A percentile compares a stretch with the other conserved stretches of the same genome.
phyloP scores from a whole-genome alignment of 2,888 invertebrate genomes.

The Aphidoletes aphidimyza region DNA sequence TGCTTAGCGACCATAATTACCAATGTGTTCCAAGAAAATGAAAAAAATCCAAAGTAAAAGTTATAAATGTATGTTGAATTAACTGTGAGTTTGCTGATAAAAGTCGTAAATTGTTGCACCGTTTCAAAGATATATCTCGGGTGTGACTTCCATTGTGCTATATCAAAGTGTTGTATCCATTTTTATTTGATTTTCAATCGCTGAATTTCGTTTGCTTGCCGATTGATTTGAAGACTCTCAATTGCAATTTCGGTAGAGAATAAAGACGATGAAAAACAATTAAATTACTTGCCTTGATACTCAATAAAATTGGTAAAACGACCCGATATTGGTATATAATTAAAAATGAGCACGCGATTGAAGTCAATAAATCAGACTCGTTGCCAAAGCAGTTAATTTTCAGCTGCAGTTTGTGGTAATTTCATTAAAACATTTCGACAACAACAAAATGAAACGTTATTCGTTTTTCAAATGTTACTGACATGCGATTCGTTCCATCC shows the following conservation, averaged over 20 bases:
- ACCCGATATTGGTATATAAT: not conserved
- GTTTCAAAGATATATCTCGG: not conserved
- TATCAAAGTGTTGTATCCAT: not conserved
- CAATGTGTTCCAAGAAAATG: too few relatives aligned
- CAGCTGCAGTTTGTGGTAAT: slow-evolving; percentile 41
- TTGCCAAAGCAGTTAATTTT: not conserved
- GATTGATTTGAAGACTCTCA: slow-evolving; percentile 1
- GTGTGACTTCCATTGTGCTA: not conserved
- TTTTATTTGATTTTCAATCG: not conserved
- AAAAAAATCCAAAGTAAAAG: too few relatives aligned
- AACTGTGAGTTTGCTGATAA: not conserved
- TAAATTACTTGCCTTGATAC: slow-evolving; percentile 37
- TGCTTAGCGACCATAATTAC: too few relatives aligned
- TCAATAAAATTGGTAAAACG: not conserved
- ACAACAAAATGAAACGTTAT: not conserved
- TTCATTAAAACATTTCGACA: slow-evolving; percentile 1
- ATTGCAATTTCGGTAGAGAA: not conserved
- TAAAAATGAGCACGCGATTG: slow-evolving; percentile 4
- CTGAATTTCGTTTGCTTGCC: not conserved
- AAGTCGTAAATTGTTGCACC: not conserved
- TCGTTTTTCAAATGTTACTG: not conserved
- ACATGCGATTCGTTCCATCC: slow-evolving; percentile 24
- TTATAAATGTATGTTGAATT: not conserved
- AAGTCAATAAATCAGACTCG: slow-evolving; percentile 1
- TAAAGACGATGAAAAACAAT: not conserved